phyloP scores from a whole-genome alignment of 1,140 invertebrate genomes.

The Platorchestia sp. region DNA sequence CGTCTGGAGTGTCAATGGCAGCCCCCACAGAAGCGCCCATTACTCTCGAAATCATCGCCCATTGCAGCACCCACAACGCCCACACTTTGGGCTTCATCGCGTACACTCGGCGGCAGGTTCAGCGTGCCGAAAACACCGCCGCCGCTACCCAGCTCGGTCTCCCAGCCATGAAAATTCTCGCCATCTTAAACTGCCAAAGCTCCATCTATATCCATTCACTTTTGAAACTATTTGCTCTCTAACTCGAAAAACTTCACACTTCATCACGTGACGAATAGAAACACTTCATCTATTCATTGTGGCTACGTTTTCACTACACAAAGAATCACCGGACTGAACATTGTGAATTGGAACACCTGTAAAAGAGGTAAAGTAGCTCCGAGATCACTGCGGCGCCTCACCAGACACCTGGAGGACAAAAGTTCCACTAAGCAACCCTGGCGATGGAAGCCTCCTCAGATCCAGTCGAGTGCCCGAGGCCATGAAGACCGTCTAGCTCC shows the following conservation, averaged over 20 bases:
- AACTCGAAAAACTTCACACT: neutral
- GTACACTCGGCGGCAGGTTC: slow-evolving; percentile 26
- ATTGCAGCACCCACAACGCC: slow-evolving; percentile 55
- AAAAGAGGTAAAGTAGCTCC: neutral
- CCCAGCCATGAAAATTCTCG: slow-evolving; percentile 45
- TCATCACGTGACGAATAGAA: neutral
- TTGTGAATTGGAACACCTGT: slow-evolving; percentile 6
- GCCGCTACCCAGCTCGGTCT: slow-evolving; percentile 50
- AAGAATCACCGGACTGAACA: slow-evolving; percentile 14
- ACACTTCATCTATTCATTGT: neutral
- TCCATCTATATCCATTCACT: slow-evolving; percentile 41
- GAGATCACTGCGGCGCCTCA: neutral
- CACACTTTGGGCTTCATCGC: slow-evolving; percentile 51
- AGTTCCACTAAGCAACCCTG: slow-evolving; percentile 42
- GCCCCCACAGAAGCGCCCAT: slow-evolving; percentile 44
- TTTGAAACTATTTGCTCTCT: neutral
- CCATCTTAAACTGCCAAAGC: slow-evolving; percentile 51
- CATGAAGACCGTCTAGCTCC: slow-evolving; percentile 48
- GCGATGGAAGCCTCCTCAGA: slow-evolving; percentile 48
- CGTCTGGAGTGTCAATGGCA: slow-evolving; percentile 45
- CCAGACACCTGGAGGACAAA: slow-evolving; percentile 14
- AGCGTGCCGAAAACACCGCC: slow-evolving; percentile 48
- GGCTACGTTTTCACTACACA: neutral
- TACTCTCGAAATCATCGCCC: slow-evolving; percentile 43
- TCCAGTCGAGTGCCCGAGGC: slow-evolving; percentile 47